Evolutionary conservation across 2,888 invertebrate genomes (phyloP), one percentile per base, ranked within the genome.

Genomic region (Drosophila nigricruria): DNA sequence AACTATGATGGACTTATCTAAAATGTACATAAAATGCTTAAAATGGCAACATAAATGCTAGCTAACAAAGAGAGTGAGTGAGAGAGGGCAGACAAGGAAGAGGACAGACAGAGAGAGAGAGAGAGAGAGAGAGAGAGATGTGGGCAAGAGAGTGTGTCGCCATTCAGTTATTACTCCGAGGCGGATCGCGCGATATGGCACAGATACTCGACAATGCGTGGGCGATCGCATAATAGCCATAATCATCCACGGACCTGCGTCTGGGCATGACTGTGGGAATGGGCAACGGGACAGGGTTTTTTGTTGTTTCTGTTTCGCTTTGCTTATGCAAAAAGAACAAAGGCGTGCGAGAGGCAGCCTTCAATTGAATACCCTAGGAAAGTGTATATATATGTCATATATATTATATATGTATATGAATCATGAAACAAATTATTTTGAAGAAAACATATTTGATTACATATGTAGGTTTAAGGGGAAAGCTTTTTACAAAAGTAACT

Each of bases 201-300:
- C 76, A 76, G 71, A 76, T 71, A 61, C 42, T 61, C 58, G 58
- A 20, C 50, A 45, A 64, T 71, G 76, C 72, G 76, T 76, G 76
- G 76, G 76, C 72, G 76, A 68, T 47, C 68, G 68, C 77, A 76
- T 76, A 76, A 76, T 76, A 62, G 76, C 72, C 76, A 76, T 72
- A 76, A 76, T 76, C 76, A 76, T 71, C 67, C 54, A 67, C 56
- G 68, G 76, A 75, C 75, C 65, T 70, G 70, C 54, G 74, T 50
- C 74, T 59, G 61, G 53, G 53, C 58, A 30, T 20, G 65, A 20
- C 66, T 49, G 45, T 56, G 60, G 43, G 27, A 42, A 52, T 67
- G 60, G 60, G 56, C 50, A 56, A 66, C 42, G 70, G 57, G 36
- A 52, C 54, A 54, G 43, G 42, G 14, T 32, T 27, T 43, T 5